phyloP scores from a whole-genome alignment of 2,797 vertebrate genomes.

The Enteromius mattozi region DNA sequence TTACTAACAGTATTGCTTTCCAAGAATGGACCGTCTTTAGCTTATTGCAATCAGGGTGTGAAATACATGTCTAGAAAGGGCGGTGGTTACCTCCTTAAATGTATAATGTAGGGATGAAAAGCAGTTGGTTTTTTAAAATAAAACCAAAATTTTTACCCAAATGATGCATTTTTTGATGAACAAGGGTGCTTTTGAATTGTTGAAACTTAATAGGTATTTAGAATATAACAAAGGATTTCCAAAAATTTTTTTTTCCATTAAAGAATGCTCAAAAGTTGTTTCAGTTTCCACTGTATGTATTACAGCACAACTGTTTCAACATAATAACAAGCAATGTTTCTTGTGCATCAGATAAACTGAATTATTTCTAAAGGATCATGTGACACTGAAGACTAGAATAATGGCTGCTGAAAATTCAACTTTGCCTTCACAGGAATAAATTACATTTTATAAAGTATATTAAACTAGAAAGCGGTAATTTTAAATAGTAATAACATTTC shows the following conservation, averaged over 20 bases:
- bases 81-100: background rate
- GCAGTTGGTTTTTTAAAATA: background rate
- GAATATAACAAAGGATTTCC: too few relatives aligned
- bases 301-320: background rate
- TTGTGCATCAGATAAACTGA: background rate
- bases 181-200: background rate
- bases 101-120: background rate
- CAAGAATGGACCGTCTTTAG: conserved; percentile 40
- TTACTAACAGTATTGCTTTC: conserved; percentile 35
- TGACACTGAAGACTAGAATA: background rate
- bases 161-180: background rate
- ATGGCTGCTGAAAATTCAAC: background rate
- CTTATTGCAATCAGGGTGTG: background rate
- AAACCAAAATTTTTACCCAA: background rate
- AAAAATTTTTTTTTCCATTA: too few relatives aligned
- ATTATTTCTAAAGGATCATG: conserved; percentile 1
- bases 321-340: background rate
- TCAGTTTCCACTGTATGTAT: background rate
- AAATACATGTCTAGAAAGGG: background rate
- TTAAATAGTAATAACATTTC: background rate
- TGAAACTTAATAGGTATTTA: background rate
- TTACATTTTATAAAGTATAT: background rate
- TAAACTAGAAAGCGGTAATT: background rate
- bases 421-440: background rate
- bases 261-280: background rate